Evolutionary conservation across 1,140 invertebrate genomes (phyloP).

Genomic region (Lasioglossum albipes): DNA sequence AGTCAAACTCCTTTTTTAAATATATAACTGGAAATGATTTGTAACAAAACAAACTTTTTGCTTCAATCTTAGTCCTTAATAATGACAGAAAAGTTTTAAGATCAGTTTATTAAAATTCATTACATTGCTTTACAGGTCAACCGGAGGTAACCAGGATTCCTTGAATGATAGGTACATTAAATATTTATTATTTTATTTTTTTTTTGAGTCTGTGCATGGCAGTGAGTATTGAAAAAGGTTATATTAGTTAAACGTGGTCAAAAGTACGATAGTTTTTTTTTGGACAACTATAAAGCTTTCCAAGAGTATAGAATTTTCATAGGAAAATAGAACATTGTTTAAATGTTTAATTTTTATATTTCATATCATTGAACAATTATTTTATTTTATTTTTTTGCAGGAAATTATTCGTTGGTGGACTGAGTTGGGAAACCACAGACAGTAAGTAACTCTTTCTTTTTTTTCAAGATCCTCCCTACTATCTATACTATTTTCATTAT

Average conservation of each 20-base stretch:
- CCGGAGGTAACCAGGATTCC: conserved; percentile 73
- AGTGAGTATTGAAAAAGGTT: conserved; percentile 15
- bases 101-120: conserved; percentile 64
- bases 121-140: conserved; percentile 77
- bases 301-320: conserved; percentile 48
- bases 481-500: no score
- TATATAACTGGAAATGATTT: conserved; percentile 51
- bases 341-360: neutral
- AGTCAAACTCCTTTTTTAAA: conserved; percentile 69
- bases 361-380: conserved; percentile 51
- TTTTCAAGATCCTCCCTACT: no score
- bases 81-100: conserved; percentile 49
- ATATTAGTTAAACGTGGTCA: conserved; percentile 29
- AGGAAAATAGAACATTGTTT: conserved; percentile 1
- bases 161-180: conserved; percentile 77
- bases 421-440: conserved; percentile 98
- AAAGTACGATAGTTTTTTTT: conserved; percentile 42
- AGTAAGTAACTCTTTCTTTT: conserved; percentile 86
- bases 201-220: conserved; percentile 39
- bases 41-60: conserved; percentile 56
- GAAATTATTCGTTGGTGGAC: conserved; percentile 98
- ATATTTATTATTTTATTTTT: conserved; percentile 60
- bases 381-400: conserved; percentile 85
- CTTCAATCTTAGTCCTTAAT: conserved; percentile 50
- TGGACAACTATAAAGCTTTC: conserved; percentile 61